Evolutionary conservation across 2,113 vertebrate genomes (phyloP).

Genomic region (Pedetes capensis): DNA sequence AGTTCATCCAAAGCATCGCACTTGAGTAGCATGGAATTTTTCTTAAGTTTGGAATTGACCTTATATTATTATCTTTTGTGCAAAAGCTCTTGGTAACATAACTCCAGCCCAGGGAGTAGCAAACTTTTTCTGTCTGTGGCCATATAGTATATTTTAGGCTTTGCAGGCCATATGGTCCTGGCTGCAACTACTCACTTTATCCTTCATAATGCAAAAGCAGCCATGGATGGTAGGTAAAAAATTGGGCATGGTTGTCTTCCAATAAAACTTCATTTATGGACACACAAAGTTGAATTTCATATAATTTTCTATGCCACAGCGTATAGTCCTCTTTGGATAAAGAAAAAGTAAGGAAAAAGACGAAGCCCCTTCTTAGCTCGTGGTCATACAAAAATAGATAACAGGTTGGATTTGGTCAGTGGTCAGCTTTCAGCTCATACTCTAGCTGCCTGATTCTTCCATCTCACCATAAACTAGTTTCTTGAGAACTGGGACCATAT

Average conservation of each 20-base stretch:
- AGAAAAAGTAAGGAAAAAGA: neutral
- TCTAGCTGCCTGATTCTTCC: neutral
- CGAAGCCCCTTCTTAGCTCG: neutral
- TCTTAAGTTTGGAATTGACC: neutral
- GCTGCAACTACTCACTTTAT: neutral
- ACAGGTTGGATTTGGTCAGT: neutral
- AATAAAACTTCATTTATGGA: neutral
- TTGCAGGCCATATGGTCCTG: neutral
- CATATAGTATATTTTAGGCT: neutral
- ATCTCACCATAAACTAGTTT: neutral
- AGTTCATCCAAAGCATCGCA: neutral
- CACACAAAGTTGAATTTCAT: neutral
- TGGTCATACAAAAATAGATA: neutral
- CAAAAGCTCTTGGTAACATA: neutral
- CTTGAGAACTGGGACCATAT: neutral
- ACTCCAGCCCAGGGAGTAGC: too few relatives aligned
- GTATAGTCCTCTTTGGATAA: neutral
- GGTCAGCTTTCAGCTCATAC: too few relatives aligned
- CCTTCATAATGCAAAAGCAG: neutral
- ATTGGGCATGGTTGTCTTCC: rapidly evolving
- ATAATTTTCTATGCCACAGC: neutral
- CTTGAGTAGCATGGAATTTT: neutral
- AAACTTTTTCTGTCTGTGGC: neutral
- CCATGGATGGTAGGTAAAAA: neutral
- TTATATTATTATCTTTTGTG: neutral